phyloP scores from a whole-genome alignment of 2,888 invertebrate genomes.

The Drosophila atripex region DNA sequence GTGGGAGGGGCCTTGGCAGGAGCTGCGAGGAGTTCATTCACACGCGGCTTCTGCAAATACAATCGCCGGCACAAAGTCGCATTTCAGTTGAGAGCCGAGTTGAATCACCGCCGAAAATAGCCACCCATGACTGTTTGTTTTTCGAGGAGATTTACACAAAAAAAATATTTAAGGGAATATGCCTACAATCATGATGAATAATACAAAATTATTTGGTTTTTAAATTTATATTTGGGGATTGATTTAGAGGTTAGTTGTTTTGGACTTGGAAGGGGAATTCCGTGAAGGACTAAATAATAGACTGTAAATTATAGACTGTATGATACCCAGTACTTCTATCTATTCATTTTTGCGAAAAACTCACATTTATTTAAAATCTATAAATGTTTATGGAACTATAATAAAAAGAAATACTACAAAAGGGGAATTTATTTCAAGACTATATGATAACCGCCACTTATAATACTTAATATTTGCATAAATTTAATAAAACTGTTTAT shows the following conservation, averaged over 20 bases:
- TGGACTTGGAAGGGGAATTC: too few species aligned
- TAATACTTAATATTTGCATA: background rate
- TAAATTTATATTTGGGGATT: too few species aligned
- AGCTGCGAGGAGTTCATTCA: constrained; percentile 27
- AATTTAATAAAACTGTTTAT: too few species aligned
- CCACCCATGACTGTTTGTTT: background rate
- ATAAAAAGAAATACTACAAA: too few species aligned
- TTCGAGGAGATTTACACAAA: background rate
- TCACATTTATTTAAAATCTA: too few species aligned
- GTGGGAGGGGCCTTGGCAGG: background rate
- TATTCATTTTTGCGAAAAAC: too few species aligned
- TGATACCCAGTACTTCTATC: too few species aligned
- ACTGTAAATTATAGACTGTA: too few species aligned
- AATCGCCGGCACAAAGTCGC: background rate
- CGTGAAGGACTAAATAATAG: too few species aligned
- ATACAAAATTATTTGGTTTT: too few species aligned
- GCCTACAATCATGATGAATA: background rate
- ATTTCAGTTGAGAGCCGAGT: background rate
- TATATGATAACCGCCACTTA: background rate
- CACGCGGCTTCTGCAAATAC: constrained; percentile 29
- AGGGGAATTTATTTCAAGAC: background rate
- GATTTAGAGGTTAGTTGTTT: too few species aligned
- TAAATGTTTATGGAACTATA: too few species aligned
- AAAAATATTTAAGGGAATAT: background rate
- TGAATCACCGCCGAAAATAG: background rate